phyloP scores from a whole-genome alignment of 2,888 invertebrate genomes.

The Tolmerus cingulatus region DNA sequence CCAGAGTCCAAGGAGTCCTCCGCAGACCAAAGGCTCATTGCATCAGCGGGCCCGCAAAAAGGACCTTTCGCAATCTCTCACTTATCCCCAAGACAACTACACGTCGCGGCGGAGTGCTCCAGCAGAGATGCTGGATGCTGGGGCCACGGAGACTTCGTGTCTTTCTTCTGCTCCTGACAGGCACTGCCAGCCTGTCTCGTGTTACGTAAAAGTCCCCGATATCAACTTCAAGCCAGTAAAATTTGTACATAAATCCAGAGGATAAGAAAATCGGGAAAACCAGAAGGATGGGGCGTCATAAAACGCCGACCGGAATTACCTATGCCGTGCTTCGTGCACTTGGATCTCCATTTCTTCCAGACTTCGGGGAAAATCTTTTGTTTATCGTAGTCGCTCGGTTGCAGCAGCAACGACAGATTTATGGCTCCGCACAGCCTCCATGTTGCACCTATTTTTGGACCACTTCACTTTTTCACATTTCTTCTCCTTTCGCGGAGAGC shows the following conservation, averaged over 20 bases:
- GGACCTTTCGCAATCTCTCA: not conserved
- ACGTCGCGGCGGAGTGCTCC: not conserved
- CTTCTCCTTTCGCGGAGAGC: not conserved
- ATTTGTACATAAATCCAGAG: not conserved
- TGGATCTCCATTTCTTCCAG: not conserved
- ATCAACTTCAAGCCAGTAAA: not conserved
- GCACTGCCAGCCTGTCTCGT: not conserved
- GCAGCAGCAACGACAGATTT: not conserved
- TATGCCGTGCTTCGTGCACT: not conserved
- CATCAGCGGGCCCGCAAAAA: not conserved
- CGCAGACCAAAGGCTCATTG: not conserved
- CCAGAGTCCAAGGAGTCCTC: not conserved
- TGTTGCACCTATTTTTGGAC: slow-evolving; percentile 6
- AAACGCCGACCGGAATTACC: not conserved
- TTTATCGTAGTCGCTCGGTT: not conserved
- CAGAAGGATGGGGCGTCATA: not conserved
- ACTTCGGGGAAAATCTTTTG: not conserved
- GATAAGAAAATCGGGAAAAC: not conserved
- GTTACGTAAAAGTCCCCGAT: not conserved
- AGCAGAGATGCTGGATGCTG: not conserved
- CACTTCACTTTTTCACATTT: slow-evolving; percentile 21
- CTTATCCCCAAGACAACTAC: not conserved
- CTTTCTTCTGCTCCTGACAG: not conserved
- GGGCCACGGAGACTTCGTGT: not conserved
- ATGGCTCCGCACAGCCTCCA: not conserved